Evolutionary conservation across 2,888 invertebrate genomes (phyloP), one percentile per base, ranked within the genome.

Genomic region (Cheilosia grossa): DNA sequence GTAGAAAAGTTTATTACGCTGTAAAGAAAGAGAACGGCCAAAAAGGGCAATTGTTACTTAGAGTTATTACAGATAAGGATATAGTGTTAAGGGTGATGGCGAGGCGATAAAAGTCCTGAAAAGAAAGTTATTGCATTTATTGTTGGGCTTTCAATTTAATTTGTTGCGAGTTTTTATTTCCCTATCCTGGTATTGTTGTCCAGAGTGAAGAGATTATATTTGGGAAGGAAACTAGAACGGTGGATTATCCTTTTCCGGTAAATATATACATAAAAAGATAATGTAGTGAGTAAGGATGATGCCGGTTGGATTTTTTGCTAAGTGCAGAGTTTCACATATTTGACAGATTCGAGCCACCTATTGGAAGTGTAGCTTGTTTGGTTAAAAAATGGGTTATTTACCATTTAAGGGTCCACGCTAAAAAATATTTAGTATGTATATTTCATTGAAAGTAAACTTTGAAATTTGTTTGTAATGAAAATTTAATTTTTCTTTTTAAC

Each of bases 1-100:
- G 44, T 74, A 47, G 69, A 79, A 74, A 79, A 37, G 73, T 74
- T 81, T 74, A 69, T 44, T 42, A 85, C 67, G 85, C 85, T 85
- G 85, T 72, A 85, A 85, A 72, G 70, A 85, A 40, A 79, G 49
- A 69, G 54, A 37, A 33, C 59, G 44, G 64, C 27, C 47, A 56
- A 66, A 53, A 69, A 27, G 37, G 30, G 69, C 51, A 67, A 54
- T 51, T 66, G 44, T 61, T 69, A 63, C 30, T 72, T n/a, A 42
- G 59, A 72, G 51, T 72, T 61, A 27, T 61, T 42, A 27, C 13
- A 42, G 40, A 51, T n/a, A 37, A 3, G 24, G n/a, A 42, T 27
- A 42, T 63, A 33, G 63, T 42, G 27, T 49, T 63, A 7, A 53
- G 54, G 42, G 17, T 58, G 33, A n/a, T 42, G 42, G n/a, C 3